Conservation (phyloP, 2,113 vertebrate species). For the Casuarius casuarius region DNA sequence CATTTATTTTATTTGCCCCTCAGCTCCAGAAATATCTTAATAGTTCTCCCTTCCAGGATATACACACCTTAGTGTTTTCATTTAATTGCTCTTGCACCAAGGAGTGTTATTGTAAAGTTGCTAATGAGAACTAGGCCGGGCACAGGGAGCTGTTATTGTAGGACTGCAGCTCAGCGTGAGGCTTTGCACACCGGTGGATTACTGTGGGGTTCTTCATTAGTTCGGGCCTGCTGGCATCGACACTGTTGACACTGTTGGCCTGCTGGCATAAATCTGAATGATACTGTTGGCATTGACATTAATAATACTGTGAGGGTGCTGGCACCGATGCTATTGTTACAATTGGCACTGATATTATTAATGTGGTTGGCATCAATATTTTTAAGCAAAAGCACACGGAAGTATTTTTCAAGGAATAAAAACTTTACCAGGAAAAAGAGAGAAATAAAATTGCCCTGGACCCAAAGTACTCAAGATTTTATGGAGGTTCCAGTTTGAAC, state of each 20-base stretch:
- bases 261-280: not conserved
- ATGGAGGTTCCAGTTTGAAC: not conserved
- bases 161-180: not conserved
- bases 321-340: not conserved
- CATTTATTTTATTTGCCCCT: not conserved
- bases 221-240: not conserved
- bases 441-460: not conserved
- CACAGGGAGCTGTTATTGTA: not conserved
- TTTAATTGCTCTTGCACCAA: not conserved
- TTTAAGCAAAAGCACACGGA: not conserved
- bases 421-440: not conserved
- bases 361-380: not conserved
- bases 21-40: not conserved
- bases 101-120: not conserved
- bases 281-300: not conserved
- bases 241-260: not conserved
- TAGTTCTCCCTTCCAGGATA: not conserved
- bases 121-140: not conserved
- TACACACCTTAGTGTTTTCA: not conserved
- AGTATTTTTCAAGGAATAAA: conserved; percentile 8
- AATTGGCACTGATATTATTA: not conserved
- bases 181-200: not conserved
- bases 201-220: not conserved
- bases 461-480: not conserved
- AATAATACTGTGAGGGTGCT: not conserved